phyloP scores from a whole-genome alignment of 1,140 invertebrate genomes.

The Orius insidiosus region DNA sequence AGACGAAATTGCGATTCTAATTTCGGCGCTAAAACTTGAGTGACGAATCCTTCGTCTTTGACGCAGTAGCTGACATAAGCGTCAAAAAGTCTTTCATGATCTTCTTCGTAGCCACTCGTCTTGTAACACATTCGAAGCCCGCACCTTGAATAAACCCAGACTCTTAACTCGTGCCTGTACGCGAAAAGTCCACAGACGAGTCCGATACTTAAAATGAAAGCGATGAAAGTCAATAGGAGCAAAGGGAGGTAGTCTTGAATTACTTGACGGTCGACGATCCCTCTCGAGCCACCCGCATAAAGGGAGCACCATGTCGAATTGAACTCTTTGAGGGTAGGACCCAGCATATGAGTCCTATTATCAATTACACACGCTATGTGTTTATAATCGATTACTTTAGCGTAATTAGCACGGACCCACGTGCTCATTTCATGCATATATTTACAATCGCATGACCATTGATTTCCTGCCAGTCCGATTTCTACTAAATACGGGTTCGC shows the following conservation, averaged over 20 bases:
- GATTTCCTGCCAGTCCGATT: constrained; percentile 63
- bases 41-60: constrained; percentile 76
- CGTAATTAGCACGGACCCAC: constrained; percentile 54
- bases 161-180: constrained; percentile 62
- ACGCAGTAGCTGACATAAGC: constrained; percentile 82
- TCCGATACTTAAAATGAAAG: constrained; percentile 51
- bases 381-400: constrained; percentile 34
- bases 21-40: constrained; percentile 63
- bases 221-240: constrained; percentile 50
- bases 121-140: constrained; percentile 69
- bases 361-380: constrained; percentile 22
- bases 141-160: constrained; percentile 76
- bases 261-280: constrained; percentile 47
- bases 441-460: constrained; percentile 78
- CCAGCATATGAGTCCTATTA: constrained; percentile 28
- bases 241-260: constrained; percentile 64
- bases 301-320: constrained; percentile 48
- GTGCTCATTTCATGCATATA: constrained; percentile 57
- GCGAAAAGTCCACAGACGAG: constrained; percentile 57
- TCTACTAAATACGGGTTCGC: constrained; percentile 60
- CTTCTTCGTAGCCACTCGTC: constrained; percentile 53
- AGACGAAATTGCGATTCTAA: constrained; percentile 57
- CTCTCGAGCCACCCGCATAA: constrained; percentile 28
- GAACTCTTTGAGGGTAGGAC: constrained; percentile 42
- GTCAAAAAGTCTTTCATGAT: constrained; percentile 72